phyloP scores from a whole-genome alignment of 2,113 vertebrate species.

The Saguinus midas region DNA sequence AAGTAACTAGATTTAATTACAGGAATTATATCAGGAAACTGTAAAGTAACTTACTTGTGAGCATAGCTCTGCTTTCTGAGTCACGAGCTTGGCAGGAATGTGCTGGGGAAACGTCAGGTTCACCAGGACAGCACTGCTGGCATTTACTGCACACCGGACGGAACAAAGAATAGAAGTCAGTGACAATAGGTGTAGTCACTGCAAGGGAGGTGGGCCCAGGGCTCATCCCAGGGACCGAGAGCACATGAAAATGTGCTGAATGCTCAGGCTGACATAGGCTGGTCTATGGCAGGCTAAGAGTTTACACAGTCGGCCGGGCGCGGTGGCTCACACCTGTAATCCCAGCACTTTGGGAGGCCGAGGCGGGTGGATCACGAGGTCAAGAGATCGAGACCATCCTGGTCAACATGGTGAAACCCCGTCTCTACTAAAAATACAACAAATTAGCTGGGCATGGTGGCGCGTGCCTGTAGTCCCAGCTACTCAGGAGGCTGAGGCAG shows the following conservation, averaged over 20 bases:
- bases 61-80: not conserved
- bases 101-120: not conserved
- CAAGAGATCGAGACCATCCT: too few species aligned
- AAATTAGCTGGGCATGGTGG: too few species aligned
- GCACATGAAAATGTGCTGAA: not conserved
- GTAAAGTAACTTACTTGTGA: not conserved
- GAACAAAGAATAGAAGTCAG: not conserved
- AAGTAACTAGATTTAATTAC: not conserved
- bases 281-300: not conserved
- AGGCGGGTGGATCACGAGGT: too few species aligned
- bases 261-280: not conserved
- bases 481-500: too few species aligned
- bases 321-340: too few species aligned
- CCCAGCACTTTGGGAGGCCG: too few species aligned
- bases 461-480: too few species aligned
- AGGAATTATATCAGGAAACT: too few species aligned
- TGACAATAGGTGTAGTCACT: not conserved
- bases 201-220: not conserved
- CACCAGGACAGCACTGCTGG: not conserved
- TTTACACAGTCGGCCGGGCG: not conserved
- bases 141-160: not conserved
- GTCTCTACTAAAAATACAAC: too few species aligned
- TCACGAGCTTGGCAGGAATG: not conserved
- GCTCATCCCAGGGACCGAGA: not conserved
- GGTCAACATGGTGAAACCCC: too few species aligned